Base-by-base conservation (phyloP, 2,888 invertebrate genomes). In the Priocnemis perturbator region DNA sequence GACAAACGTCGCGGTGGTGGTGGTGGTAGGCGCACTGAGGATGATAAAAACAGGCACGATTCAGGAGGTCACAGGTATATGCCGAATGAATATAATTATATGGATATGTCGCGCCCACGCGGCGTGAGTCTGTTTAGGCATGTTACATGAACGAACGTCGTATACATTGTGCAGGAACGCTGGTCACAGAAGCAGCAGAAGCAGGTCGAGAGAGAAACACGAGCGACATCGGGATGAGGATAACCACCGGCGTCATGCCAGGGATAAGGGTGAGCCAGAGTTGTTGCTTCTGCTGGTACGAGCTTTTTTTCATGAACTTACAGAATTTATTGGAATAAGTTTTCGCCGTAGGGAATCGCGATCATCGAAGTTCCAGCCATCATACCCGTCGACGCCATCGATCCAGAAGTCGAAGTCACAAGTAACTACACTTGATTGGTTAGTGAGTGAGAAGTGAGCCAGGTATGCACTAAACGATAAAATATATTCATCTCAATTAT, bases 391-490 rank as follows among this genome's bases (percentile, higher is more conserved):
- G 87, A 68, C 87, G 88, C 65, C 87, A 88, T 78, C 88, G 89
- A 74, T 89, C 89, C 69, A 81, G 88, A 85, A 89, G 88, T 84
- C 88, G 88, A 86, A 88, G 88, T 89, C 89, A 84, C 89, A 89
- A 89, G 87, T 89, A 89, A 88, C 88, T 85, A 87, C 86, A 85
- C 89, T 88, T 88, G 89, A 88, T 88, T 88, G 89, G 89, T 89
- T 89, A 89, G 89, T 89, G 89, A 89, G 87, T 88, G 88, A 88
- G 88, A 86, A 87, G 79, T 84, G 81, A 87, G 73, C 85, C 88
- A 89, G 89, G 89, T 89, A 89, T 88, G 89, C 87, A 89, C 83
- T 83, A 87, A 85, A 86, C 78, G 81, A 82, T 86, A 85, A 85
- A 87, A 81, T 83, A 83, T 88, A 86, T 87, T 87, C 88, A 86